phyloP scores from a whole-genome alignment of 2,113 vertebrate genomes.

The Thalassarche chlororhynchos region DNA sequence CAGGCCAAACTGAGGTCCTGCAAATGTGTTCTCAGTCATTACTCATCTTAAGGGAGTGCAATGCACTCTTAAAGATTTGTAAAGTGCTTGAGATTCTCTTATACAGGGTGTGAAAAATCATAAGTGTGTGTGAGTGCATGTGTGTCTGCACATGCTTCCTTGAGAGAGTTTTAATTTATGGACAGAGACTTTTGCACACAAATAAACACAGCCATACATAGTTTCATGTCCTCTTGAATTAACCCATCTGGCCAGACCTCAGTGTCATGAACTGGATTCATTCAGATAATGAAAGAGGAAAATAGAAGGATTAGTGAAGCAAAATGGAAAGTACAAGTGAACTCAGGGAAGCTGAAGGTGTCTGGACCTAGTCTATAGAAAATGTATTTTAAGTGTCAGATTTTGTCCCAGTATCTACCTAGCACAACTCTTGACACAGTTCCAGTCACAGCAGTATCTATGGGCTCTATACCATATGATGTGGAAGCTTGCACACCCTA shows the following conservation, averaged over 20 bases:
- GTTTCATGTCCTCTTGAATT: neutral
- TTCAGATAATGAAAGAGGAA: neutral
- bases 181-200: neutral
- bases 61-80: constrained; percentile 28
- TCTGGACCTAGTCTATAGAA: neutral
- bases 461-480: neutral
- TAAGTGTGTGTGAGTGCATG: neutral
- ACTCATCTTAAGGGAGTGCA: constrained; percentile 16
- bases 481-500: neutral
- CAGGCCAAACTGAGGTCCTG: neutral
- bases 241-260: neutral
- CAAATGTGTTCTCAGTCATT: constrained; percentile 15
- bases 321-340: neutral
- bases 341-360: neutral
- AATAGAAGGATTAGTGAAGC: neutral
- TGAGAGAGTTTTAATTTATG: constrained; percentile 8
- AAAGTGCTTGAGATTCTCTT: constrained; percentile 41
- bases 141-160: neutral
- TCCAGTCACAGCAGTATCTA: neutral
- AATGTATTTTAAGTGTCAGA: neutral
- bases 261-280: neutral
- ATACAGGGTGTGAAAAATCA: neutral
- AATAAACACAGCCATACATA: neutral
- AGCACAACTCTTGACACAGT: neutral
- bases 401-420: neutral